A percentile compares a stretch with the other conserved stretches of the same genome.
These are phyloP conservation scores for Odontamblyopus lacepedii DNA, from an alignment of 2,797 vertebrate genomes.

Conservation along the genomic window DNA sequence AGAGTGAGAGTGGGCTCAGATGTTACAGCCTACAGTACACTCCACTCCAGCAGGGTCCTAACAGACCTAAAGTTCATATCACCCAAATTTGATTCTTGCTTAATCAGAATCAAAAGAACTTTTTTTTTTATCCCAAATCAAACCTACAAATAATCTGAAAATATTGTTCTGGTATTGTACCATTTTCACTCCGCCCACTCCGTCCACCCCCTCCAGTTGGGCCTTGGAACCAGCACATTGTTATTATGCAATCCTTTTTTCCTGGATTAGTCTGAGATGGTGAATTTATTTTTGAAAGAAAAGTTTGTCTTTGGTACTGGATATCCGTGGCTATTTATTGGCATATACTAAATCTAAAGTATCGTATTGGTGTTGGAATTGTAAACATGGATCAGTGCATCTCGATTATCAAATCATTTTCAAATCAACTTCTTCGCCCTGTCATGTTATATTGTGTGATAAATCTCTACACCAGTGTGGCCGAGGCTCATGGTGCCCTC, in stretches of 20 bases:
- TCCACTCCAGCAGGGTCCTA: too few relatives aligned
- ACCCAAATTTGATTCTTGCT: too few relatives aligned
- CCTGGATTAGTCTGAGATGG: not conserved
- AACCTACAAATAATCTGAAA: too few relatives aligned
- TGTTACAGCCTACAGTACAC: too few relatives aligned
- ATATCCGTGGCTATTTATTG: not conserved
- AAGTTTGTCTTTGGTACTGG: not conserved
- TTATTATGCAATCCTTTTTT: not conserved
- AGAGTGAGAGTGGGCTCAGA: too few relatives aligned
- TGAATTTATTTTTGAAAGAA: not conserved
- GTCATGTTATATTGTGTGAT: slow-evolving; percentile 7
- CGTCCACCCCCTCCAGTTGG: too few relatives aligned
- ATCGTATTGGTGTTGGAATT: not conserved
- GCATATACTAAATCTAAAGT: not conserved
- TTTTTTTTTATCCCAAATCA: too few relatives aligned
- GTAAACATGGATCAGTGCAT: not conserved
- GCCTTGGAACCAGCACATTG: not conserved
- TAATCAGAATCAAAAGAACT: too few relatives aligned
- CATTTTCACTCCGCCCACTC: not conserved
- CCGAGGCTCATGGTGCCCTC: slow-evolving; percentile 13
- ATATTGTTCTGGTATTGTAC: not conserved
- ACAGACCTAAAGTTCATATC: too few relatives aligned
- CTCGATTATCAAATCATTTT: not conserved
- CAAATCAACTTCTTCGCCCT: too few relatives aligned
- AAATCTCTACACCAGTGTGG: slow-evolving; percentile 14